These are phyloP conservation scores for Scaptomyza graminum DNA, from an alignment of 1,140 invertebrate genomes.

Conservation along the genomic window DNA sequence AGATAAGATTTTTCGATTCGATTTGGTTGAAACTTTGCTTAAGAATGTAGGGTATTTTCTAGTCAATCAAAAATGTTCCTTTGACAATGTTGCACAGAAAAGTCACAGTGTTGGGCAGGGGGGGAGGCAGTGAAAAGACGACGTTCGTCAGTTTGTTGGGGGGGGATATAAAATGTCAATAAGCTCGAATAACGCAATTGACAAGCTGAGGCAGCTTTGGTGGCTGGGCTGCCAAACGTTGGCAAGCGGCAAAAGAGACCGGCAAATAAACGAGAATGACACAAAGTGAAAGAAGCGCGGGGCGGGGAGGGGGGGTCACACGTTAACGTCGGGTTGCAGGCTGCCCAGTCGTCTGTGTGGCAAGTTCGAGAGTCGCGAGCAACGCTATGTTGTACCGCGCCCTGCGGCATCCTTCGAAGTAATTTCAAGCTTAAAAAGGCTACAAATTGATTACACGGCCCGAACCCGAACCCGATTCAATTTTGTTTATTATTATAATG, in stretches of 20 bases:
- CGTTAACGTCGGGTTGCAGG: constrained; percentile 22
- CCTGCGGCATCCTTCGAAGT: constrained; percentile 52
- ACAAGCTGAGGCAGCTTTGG: constrained; percentile 65
- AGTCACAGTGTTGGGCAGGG: background rate
- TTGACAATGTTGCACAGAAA: background rate
- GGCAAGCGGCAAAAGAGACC: constrained; percentile 31
- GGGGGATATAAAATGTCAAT: constrained; percentile 78
- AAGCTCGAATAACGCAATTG: constrained; percentile 81
- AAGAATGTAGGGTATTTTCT: background rate
- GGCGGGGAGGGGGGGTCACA: background rate
- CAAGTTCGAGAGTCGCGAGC: constrained; percentile 53
- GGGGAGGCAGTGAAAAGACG: constrained; percentile 9
- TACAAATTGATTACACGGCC: constrained; percentile 60
- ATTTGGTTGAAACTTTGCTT: too few relatives aligned
- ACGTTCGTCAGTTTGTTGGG: constrained; percentile 36
- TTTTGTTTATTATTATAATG: constrained; percentile 28
- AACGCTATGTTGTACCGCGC: constrained; percentile 46
- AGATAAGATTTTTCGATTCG: too few relatives aligned
- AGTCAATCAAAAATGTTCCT: background rate
- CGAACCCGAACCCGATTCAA: constrained; percentile 5
- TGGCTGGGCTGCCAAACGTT: constrained; percentile 10
- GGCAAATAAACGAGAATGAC: constrained; percentile 45
- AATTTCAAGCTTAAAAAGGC: constrained; percentile 73
- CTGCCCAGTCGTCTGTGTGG: constrained; percentile 49
- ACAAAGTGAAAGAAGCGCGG: background rate